Evolutionary conservation across 2,797 vertebrate genomes (phyloP).

Genomic region (Aphelocoma californica): DNA sequence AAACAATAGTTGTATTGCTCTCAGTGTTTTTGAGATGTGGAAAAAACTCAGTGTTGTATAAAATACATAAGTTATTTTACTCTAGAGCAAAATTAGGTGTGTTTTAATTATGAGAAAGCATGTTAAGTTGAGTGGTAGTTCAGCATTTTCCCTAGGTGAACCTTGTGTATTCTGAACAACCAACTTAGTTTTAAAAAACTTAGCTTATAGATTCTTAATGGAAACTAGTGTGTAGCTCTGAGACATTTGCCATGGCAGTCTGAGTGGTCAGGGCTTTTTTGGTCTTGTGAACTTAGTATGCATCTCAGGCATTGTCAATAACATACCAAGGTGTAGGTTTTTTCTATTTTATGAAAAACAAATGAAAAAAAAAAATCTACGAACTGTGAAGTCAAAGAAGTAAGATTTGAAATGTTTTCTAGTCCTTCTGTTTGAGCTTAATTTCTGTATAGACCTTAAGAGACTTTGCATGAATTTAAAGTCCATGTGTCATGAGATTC

Average conservation of each 20-base stretch:
- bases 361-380: background rate
- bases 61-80: background rate
- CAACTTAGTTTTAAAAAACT: background rate
- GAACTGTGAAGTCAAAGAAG: background rate
- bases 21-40: background rate
- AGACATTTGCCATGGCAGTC: background rate
- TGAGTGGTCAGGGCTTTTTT: background rate
- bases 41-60: background rate
- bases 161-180: background rate
- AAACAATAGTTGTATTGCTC: background rate
- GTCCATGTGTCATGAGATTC: background rate
- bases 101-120: background rate
- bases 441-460: background rate
- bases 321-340: background rate
- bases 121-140: background rate
- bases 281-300: background rate
- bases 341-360: background rate
- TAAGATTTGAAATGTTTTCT: background rate
- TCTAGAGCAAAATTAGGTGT: accelerated
- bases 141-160: background rate
- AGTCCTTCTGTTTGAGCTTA: background rate
- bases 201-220: background rate
- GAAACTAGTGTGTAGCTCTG: background rate
- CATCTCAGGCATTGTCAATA: background rate
- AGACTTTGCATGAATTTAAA: background rate